A percentile compares a stretch with the other conserved stretches of the same genome.
Evolutionary conservation across 2,888 invertebrate species (phyloP).

Genomic region (Tethea ocularis): DNA sequence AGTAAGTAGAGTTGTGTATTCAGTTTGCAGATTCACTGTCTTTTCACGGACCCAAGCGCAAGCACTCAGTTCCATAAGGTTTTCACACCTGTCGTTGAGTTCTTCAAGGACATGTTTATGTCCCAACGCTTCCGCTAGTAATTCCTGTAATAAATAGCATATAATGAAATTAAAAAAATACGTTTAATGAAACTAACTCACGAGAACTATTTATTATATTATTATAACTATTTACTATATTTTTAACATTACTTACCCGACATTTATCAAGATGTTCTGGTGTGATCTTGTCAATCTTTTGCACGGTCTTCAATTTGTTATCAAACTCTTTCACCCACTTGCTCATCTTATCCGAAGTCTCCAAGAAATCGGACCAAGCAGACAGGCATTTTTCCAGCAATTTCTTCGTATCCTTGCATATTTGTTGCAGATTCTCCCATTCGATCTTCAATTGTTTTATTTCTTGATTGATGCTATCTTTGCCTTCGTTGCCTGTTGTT

Average conservation of each 20-base stretch:
- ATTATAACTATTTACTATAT: background rate
- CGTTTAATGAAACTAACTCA: slow-evolving; percentile 8
- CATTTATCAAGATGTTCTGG: slow-evolving; percentile 91
- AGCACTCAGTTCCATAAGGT: slow-evolving; percentile 93
- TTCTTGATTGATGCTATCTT: slow-evolving; percentile 91
- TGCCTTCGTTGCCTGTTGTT: slow-evolving; percentile 92
- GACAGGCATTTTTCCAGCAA: slow-evolving; percentile 89
- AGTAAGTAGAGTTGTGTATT: slow-evolving; percentile 90
- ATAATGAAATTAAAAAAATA: background rate
- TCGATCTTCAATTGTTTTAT: slow-evolving; percentile 91
- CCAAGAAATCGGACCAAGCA: slow-evolving; percentile 92
- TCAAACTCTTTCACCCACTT: slow-evolving; percentile 89
- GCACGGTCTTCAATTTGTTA: slow-evolving; percentile 85
- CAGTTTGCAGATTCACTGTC: slow-evolving; percentile 92
- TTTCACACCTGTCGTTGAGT: slow-evolving; percentile 93
- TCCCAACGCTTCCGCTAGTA: slow-evolving; percentile 89
- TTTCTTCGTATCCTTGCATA: slow-evolving; percentile 90
- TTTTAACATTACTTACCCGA: slow-evolving; percentile 78
- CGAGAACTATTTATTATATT: no score
- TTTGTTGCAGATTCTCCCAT: slow-evolving; percentile 91
- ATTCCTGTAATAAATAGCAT: slow-evolving; percentile 68
- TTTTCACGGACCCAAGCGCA: slow-evolving; percentile 93
- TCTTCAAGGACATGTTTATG: slow-evolving; percentile 92
- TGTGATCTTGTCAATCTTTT: slow-evolving; percentile 89
- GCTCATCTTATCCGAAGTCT: slow-evolving; percentile 88